Percentiles rank a stretch among this genome's conserved stretches.
phyloP scores from a whole-genome alignment of 2,888 invertebrate species.

The Drosophila algonquin region DNA sequence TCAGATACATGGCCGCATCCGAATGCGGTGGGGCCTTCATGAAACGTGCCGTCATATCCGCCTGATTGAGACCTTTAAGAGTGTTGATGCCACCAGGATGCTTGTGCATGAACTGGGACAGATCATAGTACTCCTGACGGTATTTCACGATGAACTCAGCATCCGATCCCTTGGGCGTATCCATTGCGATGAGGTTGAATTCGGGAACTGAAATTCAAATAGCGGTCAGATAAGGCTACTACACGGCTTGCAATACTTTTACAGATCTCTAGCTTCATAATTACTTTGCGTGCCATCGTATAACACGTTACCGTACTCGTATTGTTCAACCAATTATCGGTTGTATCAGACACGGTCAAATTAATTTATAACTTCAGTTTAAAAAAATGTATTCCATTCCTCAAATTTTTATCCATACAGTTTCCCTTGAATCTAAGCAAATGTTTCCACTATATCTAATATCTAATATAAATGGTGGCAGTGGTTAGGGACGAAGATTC shows the following conservation, averaged over 20 bases:
- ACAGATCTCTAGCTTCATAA: constrained; percentile 5
- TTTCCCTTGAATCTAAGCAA: background rate
- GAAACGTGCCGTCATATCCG: constrained; percentile 81
- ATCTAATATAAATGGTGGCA: background rate
- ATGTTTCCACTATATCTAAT: background rate
- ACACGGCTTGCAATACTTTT: background rate
- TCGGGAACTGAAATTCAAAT: constrained; percentile 51
- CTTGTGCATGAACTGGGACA: constrained; percentile 87
- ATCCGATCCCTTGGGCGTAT: constrained; percentile 30
- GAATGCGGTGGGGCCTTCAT: constrained; percentile 82
- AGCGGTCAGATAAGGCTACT: constrained; percentile 9
- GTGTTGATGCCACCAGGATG: constrained; percentile 91
- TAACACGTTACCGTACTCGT: constrained; percentile 20
- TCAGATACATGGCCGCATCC: constrained; percentile 83
- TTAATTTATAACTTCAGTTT: constrained; percentile 3
- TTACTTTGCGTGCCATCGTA: constrained; percentile 32
- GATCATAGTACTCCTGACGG: constrained; percentile 86
- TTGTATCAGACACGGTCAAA: constrained; percentile 29
- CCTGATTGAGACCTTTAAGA: constrained; percentile 83
- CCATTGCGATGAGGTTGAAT: constrained; percentile 43
- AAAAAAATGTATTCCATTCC: no score
- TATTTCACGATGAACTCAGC: constrained; percentile 82
- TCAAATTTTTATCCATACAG: background rate
- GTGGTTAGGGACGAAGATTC: background rate
- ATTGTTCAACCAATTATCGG: constrained; percentile 25